Evolutionary conservation across 1,140 invertebrate species (phyloP), one percentile per base, ranked within the genome.

Genomic region (Drosophila auraria): DNA sequence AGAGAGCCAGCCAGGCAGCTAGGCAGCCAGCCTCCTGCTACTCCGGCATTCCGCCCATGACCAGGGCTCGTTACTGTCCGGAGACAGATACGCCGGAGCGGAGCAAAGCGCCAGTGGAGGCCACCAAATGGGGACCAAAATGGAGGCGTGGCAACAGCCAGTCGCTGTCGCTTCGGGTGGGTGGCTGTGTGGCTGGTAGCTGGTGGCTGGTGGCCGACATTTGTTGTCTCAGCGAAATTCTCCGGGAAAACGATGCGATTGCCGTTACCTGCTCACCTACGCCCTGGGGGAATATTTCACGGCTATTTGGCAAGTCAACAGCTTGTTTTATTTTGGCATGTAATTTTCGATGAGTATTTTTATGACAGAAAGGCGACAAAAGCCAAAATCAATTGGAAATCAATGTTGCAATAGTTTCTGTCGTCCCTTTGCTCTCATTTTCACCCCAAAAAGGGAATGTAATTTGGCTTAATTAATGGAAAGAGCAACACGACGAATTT

Each of bases 291-390:
- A 90, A 86, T 90, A 91, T 90, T 90, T 90, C 86, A 90, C 86
- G 86, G 86, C 86, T 90, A 90, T 90, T 90, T 90, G 86, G 86
- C 86, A 90, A 90, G 86, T 90, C 86, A 90, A 90, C 86, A 90
- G 86, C 86, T 90, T 90, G 84, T 89, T 89, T 89, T 84, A 89
- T 84, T 90, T 71, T 51, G 80, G 60, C 84, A 68, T 81, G 84
- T 89, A 83, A 83, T 89, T 86, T 89, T 90, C 86, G 86, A 80
- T 90, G 87, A 90, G 86, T 75, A 86, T 86, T 89, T 91, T 90
- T 90, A 86, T 91, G 86, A 90, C 71, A 54, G 40, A 71, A 44
- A 65, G 78, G 71, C 74, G 81, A 82, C 74, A 82, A 62, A 78
- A 77, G 77, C 83, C 80, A 61, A 82, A 90, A 90, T 90, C 86